Evolutionary conservation across 2,888 invertebrate genomes (phyloP).

Genomic region (Podabrus alpinus): DNA sequence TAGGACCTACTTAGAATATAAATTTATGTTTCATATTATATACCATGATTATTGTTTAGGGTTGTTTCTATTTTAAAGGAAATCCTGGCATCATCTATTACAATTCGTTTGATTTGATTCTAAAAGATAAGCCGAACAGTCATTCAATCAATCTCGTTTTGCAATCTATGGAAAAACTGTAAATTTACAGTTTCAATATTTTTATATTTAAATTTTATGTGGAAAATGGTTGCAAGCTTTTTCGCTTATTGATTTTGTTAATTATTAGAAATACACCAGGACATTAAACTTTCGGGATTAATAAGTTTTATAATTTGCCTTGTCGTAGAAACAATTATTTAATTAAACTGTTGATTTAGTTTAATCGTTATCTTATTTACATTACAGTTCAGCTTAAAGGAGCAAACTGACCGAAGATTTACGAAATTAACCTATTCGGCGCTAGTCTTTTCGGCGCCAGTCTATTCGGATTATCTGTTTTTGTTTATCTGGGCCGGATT

Average conservation of each 20-base stretch:
- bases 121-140: background rate
- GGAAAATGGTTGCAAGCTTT: background rate
- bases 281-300: background rate
- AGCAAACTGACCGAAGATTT: no score
- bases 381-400: no score
- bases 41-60: no score
- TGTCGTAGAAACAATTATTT: background rate
- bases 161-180: background rate
- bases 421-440: no score
- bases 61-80: background rate
- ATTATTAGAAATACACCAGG: background rate
- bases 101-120: background rate
- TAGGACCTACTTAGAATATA: no score
- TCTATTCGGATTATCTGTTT: no score
- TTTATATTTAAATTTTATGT: background rate
- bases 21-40: no score
- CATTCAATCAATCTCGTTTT: background rate
- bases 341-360: background rate
- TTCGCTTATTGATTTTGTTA: background rate
- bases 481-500: no score
- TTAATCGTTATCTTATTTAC: no score
- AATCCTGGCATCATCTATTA: background rate
- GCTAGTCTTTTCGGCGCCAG: no score
- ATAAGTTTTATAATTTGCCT: background rate
- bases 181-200: background rate